Base-by-base conservation (phyloP, 2,888 invertebrate genomes). In the Chorisops tibialis region DNA sequence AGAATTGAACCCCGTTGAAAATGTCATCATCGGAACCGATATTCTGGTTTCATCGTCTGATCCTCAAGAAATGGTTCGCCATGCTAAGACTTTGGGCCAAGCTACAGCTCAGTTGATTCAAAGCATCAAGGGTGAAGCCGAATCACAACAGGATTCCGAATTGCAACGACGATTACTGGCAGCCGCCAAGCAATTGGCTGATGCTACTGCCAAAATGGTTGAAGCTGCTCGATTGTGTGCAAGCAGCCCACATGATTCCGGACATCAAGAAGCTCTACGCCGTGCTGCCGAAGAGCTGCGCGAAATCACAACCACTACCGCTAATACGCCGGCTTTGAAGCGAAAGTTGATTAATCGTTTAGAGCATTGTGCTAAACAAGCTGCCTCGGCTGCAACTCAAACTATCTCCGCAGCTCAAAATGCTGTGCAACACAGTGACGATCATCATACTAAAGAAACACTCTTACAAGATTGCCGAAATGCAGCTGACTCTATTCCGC, bases 191-290 rank as follows among this genome's bases (percentile, higher is more conserved):
- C 84, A 91, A 61, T 75, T 93, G 47, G 98, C 98, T 0, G 97
- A 98, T 77, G 98, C 98, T 1, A 99, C 99, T 0, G 93, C 96
- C 0, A 85, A 91, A 68, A 91, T 99, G 89, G 97, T 98, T 21
- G 97, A 98, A 77, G 96, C 96, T 0, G 96, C 96, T 0, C 83
- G 97, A 62, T 89, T 92, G 58, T 96, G 96, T 75, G 94, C 96
- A 0, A 88, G 89, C 21, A 85, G 87, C 71, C 91, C 91, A 0
- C 86, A 93, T 78, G 93, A 95, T 70, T 83, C 88, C 1, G 83
- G 84, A 63, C 89, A 89, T 73, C 96, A 96, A 74, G 88, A 90
- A 66, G 88, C 89, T 3, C 79, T 99, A 11, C 85, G 91, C 35
- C 83, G 85, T 65, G 96, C 97, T 0, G 98, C 97, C 0, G 96